phyloP scores from a whole-genome alignment of 1,140 invertebrate species.

The Copidosoma floridanum region DNA sequence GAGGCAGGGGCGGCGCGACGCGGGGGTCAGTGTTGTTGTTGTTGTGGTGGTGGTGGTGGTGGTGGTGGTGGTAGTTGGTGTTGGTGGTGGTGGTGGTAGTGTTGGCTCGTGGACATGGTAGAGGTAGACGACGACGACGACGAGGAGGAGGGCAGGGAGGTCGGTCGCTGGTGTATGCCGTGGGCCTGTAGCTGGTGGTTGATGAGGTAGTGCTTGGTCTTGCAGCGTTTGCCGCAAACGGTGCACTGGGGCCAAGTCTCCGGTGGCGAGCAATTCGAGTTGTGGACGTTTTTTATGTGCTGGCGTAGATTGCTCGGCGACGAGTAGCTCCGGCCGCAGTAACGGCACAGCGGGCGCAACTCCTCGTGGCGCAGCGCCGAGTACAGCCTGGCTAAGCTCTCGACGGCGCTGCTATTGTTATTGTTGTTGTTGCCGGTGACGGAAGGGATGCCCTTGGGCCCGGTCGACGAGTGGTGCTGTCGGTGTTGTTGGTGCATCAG shows the following conservation, averaged over 20 bases:
- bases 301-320: slow-evolving; percentile 69
- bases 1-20: slow-evolving; percentile 4
- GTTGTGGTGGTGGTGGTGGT: too few species aligned
- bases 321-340: slow-evolving; percentile 69
- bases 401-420: slow-evolving; percentile 34
- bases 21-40: not conserved
- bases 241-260: slow-evolving; percentile 71
- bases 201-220: slow-evolving; percentile 75
- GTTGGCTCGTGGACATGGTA: slow-evolving; percentile 39
- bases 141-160: not conserved
- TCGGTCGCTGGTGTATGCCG: slow-evolving; percentile 64
- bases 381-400: slow-evolving; percentile 53
- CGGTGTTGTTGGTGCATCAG: slow-evolving; percentile 18
- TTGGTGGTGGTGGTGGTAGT: slow-evolving; percentile 20
- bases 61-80: not conserved
- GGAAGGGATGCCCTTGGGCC: not conserved
- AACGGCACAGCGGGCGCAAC: slow-evolving; percentile 62
- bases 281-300: slow-evolving; percentile 72
- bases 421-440: not conserved
- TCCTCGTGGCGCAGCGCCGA: slow-evolving; percentile 50
- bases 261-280: slow-evolving; percentile 63
- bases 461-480: not conserved
- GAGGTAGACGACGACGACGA: too few species aligned
- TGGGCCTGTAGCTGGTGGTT: slow-evolving; percentile 74
- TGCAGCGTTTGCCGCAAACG: slow-evolving; percentile 72